Evolutionary conservation across 1,140 invertebrate species (phyloP).

Genomic region (Caenorhabditis tropicalis): DNA sequence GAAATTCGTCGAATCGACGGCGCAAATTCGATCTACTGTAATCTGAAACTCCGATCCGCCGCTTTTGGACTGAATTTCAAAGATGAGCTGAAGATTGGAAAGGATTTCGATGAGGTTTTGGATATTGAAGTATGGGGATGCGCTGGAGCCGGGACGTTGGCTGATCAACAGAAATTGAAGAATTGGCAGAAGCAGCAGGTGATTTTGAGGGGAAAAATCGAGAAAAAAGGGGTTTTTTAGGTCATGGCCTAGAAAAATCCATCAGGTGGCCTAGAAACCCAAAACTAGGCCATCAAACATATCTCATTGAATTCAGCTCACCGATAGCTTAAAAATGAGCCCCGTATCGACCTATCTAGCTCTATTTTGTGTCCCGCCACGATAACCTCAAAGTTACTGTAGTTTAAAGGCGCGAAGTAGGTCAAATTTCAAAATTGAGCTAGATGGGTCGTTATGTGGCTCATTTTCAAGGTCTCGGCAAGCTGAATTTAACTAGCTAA

Average conservation of each 20-base stretch:
- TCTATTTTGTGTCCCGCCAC: background rate
- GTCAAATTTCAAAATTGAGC: background rate
- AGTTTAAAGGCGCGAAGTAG: background rate
- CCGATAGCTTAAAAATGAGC: background rate
- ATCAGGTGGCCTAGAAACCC: no score
- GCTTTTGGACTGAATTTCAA: slow-evolving; percentile 49
- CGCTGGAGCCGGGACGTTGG: slow-evolving; percentile 50
- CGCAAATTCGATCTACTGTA: slow-evolving; percentile 52
- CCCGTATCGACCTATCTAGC: no score
- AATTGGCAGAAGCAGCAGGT: slow-evolving; percentile 59
- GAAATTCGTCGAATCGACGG: slow-evolving; percentile 3
- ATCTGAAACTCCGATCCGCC: slow-evolving; percentile 51
- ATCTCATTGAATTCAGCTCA: background rate
- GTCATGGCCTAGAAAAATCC: no score
- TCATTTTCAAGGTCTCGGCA: background rate
- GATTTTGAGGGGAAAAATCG: background rate
- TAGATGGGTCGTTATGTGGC: no score
- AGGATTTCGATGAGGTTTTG: slow-evolving; percentile 49
- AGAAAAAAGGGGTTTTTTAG: no score
- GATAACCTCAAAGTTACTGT: background rate
- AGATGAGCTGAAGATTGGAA: slow-evolving; percentile 51
- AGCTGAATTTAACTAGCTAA: no score
- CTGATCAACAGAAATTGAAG: slow-evolving; percentile 65
- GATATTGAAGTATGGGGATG: slow-evolving; percentile 61
- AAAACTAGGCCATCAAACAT: no score